Evolutionary conservation across 2,797 vertebrate species (phyloP).

Genomic region (Chromis chromis): DNA sequence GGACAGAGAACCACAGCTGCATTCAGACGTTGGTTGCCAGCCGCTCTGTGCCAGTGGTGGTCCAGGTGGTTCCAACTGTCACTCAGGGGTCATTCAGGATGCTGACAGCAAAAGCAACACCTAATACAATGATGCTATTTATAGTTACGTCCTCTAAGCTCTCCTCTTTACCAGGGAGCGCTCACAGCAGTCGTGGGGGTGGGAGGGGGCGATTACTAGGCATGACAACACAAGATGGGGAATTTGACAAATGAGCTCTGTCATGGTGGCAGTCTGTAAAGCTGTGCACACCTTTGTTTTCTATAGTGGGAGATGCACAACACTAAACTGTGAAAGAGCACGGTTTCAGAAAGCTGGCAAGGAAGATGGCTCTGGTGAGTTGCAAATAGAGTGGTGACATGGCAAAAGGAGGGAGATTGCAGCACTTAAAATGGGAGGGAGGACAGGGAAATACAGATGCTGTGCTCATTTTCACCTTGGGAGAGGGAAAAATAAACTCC

Average conservation of each 20-base stretch:
- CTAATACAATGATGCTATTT: conserved; percentile 68
- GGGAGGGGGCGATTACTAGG: conserved; percentile 49
- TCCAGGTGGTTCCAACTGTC: conserved; percentile 61
- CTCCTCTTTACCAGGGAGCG: conserved; percentile 24
- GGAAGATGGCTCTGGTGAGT: conserved; percentile 31
- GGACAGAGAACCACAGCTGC: not conserved
- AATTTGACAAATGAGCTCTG: conserved; percentile 71
- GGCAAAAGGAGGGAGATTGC: conserved; percentile 46
- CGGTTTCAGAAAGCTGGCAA: conserved; percentile 32
- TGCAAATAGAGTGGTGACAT: conserved; percentile 40
- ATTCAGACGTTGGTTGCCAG: conserved; percentile 6
- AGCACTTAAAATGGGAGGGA: conserved; percentile 33
- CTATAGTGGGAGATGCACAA: conserved; percentile 68
- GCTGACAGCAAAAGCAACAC: conserved; percentile 52
- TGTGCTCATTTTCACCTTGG: conserved; percentile 16
- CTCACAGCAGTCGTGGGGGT: not conserved
- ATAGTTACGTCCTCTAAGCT: conserved; percentile 56
- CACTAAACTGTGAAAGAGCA: conserved; percentile 53
- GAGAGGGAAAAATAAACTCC: conserved; percentile 40
- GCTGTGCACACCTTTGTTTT: conserved; percentile 64
- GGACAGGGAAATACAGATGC: conserved; percentile 33
- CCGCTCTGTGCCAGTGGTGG: conserved; percentile 40
- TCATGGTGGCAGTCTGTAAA: conserved; percentile 65
- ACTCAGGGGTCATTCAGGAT: conserved; percentile 61
- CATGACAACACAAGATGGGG: conserved; percentile 52